Evolutionary conservation across 2,888 invertebrate species (phyloP).

Genomic region (Himalopsyche kuldschensis): DNA sequence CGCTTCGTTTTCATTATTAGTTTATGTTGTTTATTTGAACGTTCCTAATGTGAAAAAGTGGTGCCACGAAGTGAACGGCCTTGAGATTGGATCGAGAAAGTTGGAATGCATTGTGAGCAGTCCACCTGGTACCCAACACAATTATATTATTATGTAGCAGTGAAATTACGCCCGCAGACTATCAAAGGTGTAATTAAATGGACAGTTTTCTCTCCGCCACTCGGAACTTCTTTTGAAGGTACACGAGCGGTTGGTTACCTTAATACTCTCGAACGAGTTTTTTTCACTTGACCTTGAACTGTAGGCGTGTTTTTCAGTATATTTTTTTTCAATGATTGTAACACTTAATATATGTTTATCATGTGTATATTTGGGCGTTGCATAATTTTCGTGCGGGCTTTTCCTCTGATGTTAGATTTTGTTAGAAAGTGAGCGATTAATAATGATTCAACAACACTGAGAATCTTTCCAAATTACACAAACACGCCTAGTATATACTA

Average conservation of each 20-base stretch:
- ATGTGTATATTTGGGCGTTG: not conserved
- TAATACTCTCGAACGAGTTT: not conserved
- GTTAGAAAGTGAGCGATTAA: not conserved
- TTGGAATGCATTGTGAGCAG: constrained; percentile 6
- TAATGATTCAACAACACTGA: not conserved
- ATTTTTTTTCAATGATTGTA: not conserved
- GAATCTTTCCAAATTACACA: too few species aligned
- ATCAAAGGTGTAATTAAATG: not conserved
- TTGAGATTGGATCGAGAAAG: constrained; percentile 17
- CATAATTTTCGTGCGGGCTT: not conserved
- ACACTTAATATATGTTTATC: not conserved
- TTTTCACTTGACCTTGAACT: not conserved
- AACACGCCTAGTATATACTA: too few species aligned
- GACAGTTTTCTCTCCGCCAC: not conserved
- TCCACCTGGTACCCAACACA: not conserved
- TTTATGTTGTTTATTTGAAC: not conserved
- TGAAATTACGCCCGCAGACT: not conserved
- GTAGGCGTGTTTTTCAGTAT: not conserved
- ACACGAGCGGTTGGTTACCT: not conserved
- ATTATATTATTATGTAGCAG: not conserved
- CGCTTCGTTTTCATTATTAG: not conserved
- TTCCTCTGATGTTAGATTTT: not conserved
- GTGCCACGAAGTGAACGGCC: constrained; percentile 17
- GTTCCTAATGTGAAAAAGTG: constrained; percentile 1
- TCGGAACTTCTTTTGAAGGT: not conserved